Base-by-base conservation (phyloP, 2,888 invertebrate genomes). In the Emmelina monodactyla region DNA sequence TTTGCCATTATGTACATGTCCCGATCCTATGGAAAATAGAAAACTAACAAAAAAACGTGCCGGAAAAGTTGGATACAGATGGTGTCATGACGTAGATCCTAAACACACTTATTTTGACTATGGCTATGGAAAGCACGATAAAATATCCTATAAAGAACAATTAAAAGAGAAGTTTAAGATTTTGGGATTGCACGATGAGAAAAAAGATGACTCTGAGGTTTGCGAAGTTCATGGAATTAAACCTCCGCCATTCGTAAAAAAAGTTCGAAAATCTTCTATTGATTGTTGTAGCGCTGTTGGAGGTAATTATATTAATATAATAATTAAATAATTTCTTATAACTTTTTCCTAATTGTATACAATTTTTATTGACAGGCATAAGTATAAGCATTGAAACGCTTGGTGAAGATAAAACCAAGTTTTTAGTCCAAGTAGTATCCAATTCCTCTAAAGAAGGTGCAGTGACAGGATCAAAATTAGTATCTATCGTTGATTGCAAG, bases 351-450 rank as follows among this genome's bases (percentile, higher is more conserved):
- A n/a, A n/a, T n/a, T n/a, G n/a, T n/a, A n/a, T n/a, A n/a, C n/a
- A 19, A 28, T 35, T 31, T 31, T 35, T 32, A 16, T 44, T 39
- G 49, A 16, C 42, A 79, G 76, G 78, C 31, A 67, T 73, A 37
- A 79, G 65, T 43, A 64, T 76, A 22, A 63, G 59, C 44, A 71
- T 82, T 1, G 80, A 82, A 51, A 55, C 55, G 38, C 53, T 80
- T 14, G 82, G 80, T 6, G 69, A 80, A 47, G 66, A 70, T 25
- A 67, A 62, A 46, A 65, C 62, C 34, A 85, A 84, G 52, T 83
- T 87, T 51, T 62, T 85, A 6, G 76, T 87, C 5, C 84, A 85
- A 62, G 63, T 84, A 7, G 83, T 84, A 16, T 84, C 85, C 12
- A 81, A 85, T 47, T 82, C 85, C 33, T 80, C 82, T 28, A 71